Evolutionary conservation across 2,797 vertebrate genomes (phyloP).

Genomic region (Gymnoscopelus microlampas): DNA sequence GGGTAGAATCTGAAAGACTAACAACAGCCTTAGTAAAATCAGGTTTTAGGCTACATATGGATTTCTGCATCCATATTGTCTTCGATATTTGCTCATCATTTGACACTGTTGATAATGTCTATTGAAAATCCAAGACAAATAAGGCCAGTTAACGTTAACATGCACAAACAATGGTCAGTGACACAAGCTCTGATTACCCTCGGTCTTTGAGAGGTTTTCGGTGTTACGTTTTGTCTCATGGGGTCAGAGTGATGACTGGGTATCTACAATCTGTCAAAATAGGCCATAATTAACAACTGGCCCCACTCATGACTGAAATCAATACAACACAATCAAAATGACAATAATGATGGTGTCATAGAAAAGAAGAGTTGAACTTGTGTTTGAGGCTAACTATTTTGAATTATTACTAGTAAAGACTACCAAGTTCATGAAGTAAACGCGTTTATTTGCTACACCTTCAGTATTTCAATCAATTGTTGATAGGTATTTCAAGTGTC

Average conservation of each 20-base stretch:
- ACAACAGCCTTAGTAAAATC: background rate
- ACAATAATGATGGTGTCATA: constrained; percentile 30
- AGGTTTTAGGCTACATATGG: background rate
- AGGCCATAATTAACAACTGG: constrained; percentile 44
- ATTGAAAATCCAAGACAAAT: constrained; percentile 32
- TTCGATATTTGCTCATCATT: no score
- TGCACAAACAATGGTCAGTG: constrained; percentile 43
- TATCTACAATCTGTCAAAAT: constrained; percentile 64
- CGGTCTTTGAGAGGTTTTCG: constrained; percentile 55
- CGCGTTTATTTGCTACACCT: background rate
- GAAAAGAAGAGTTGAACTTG: constrained; percentile 13
- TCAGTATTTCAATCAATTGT: background rate
- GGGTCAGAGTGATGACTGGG: constrained; percentile 48
- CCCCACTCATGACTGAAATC: constrained; percentile 44
- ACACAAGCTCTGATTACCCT: constrained; percentile 55
- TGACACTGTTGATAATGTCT: background rate
- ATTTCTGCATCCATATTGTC: background rate
- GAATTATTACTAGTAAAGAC: background rate
- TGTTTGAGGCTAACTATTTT: background rate
- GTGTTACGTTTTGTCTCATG: constrained; percentile 50
- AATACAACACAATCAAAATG: constrained; percentile 47
- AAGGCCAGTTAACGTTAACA: constrained; percentile 41
- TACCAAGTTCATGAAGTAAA: background rate
- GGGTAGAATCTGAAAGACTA: background rate
- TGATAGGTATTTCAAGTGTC: background rate